Evolutionary conservation across 2,113 vertebrate genomes (phyloP), one percentile per base, ranked within the genome.

Genomic region (Orientallactaga bullata): DNA sequence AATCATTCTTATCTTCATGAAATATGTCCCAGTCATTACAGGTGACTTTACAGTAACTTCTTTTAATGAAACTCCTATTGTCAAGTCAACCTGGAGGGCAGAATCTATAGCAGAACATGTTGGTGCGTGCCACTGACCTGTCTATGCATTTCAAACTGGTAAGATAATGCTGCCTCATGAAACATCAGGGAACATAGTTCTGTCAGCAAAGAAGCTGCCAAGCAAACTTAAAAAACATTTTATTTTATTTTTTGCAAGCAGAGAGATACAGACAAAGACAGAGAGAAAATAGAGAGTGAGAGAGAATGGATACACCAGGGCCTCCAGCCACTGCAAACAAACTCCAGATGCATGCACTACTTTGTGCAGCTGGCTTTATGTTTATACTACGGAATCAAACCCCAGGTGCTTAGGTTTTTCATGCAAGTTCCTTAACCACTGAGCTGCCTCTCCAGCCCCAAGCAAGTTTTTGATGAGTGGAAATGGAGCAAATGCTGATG

Each of bases 21-120:
- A 83, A 80, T 47, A 23, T 61, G 68, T 24, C 83, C 47, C 37
- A 37, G 61, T 80, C 37, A 6, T 65, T 85, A 58, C 3, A 60
- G 51, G 26, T 83, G 13, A 28, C 66, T 68, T 26, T 26, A 85
- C 85, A 91, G 5, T 55, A 65, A 47, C 4, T 86, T 65, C 17
- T 69, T 89, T 92, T 39, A 73, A 58, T 92, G 82, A 63, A 24
- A 83, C 24, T 60, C 47, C 58, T 81, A 37, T 65, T 86, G 80
- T 73, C 66, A 71, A 91, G 15, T 68, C 51, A 82, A 74, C 32
- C 5, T 47, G 11, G 47, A 60, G 32, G 74, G 63, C 11, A 94
- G 69, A 60, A 47, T 69, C 35, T 78, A 63, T 1, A 80, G 58
- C 85, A 47, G 42, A 47, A 47, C 42, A 47, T 47, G 42, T 8